Base-by-base conservation (phyloP, 2,888 invertebrate genomes). In the Spilarctia lutea region DNA sequence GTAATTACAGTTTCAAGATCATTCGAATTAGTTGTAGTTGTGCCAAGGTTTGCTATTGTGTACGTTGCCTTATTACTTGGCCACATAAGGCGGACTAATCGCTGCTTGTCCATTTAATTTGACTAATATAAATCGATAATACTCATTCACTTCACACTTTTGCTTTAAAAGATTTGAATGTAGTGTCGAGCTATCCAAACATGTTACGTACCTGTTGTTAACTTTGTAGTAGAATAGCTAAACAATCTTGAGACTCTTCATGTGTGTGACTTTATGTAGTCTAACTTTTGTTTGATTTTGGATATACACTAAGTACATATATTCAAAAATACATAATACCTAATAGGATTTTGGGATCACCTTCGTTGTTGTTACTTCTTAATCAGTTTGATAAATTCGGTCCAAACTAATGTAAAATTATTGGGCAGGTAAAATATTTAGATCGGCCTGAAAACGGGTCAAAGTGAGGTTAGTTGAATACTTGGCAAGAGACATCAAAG, bases 41-140 rank as follows among this genome's bases (percentile, higher is more conserved):
- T 75, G 68, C 73, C 90, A 90, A 93, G 91, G 91, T 88, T 88
- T 87, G 81, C 87, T 78, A 90, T 93, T 92, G 90, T 92, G 87
- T 83, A 79, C 81, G 87, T 87, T 87, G 86, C 83, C 87, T 92
- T 91, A 92, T 89, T 86, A 89, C 84, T 88, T 82, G 84, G 87
- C 86, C 85, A 89, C 85, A 86, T 86, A 87, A 89, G 89, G 89
- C 82, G 83, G 82, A 85, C 87, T 91, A 90, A 91, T 91, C 89
- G 89, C 87, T 78, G 85, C 87, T 91, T 86, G 89, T 90, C 90
- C 88, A 88, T 90, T 90, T 87, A 86, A 88, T 88, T 86, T 65
- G 74, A 80, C 79, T 72, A 81, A 80, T 80, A 77, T 33, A 68
- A 68, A 68, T 80, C 78, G 75, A 83, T 79, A 78, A 63, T 75